These are phyloP conservation scores for Sisyra nigra DNA, from an alignment of 2,888 invertebrate genomes.

Conservation along the genomic window DNA sequence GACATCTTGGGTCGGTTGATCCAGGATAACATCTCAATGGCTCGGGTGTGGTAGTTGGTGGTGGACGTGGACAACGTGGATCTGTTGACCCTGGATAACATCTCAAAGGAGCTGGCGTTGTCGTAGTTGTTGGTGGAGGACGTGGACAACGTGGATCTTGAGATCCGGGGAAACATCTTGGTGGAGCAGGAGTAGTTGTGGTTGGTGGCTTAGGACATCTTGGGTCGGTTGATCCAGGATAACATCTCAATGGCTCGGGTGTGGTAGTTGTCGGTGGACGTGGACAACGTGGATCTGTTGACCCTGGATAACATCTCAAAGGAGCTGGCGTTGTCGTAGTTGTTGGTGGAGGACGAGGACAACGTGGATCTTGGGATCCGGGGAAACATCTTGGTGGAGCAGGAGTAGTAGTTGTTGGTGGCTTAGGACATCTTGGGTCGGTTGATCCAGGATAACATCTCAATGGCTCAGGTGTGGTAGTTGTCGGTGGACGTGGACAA, in stretches of 20 bases:
- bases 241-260: constrained; percentile 22
- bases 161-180: constrained; percentile 17
- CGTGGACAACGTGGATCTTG: constrained; percentile 16
- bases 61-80: constrained; percentile 21
- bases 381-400: constrained; percentile 17
- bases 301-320: constrained; percentile 25
- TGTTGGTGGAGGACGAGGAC: constrained; percentile 15
- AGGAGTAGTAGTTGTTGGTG: constrained; percentile 13
- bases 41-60: constrained; percentile 16
- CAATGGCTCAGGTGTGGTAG: constrained; percentile 15
- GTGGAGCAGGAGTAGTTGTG: constrained; percentile 16
- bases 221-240: constrained; percentile 23
- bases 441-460: constrained; percentile 18
- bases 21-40: constrained; percentile 15
- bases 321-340: constrained; percentile 14
- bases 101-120: constrained; percentile 13
- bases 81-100: constrained; percentile 18
- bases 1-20: constrained; percentile 16
- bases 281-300: constrained; percentile 19
- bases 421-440: constrained; percentile 15
- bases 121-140: no score
- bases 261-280: constrained; percentile 24
- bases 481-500: constrained; percentile 16
- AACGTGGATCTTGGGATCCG: constrained; percentile 19
- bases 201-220: constrained; percentile 21